Conservation (phyloP, 2,888 invertebrate genomes). For the Teleogryllus oceanicus region DNA sequence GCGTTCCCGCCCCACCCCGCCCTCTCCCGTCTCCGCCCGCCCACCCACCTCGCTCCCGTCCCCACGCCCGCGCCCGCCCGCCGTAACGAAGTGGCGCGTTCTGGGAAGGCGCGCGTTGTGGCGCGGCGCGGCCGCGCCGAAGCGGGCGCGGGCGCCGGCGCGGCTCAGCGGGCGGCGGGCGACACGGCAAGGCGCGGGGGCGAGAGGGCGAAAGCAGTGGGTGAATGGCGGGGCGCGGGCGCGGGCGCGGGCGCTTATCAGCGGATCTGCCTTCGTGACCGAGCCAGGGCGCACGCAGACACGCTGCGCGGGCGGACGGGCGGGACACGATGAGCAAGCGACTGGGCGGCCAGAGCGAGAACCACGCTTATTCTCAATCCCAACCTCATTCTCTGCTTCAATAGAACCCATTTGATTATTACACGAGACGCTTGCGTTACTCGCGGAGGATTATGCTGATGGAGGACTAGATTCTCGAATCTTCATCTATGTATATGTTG, state of each 20-base stretch:
- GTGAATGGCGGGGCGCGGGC: not conserved
- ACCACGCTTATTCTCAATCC: no score
- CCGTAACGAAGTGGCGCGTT: not conserved
- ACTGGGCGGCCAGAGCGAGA: not conserved
- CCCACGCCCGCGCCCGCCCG: not conserved
- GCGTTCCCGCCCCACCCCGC: not conserved
- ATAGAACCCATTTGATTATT: no score
- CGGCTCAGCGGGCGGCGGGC: not conserved
- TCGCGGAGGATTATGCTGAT: no score
- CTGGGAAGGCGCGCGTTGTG: not conserved
- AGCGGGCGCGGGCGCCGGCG: not conserved
- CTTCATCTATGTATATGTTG: no score
- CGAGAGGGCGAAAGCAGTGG: not conserved
- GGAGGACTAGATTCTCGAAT: no score
- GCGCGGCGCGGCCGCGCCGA: not conserved
- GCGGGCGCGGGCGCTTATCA: not conserved
- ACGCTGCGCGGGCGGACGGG: not conserved
- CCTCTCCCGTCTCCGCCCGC: not conserved
- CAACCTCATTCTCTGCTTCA: no score
- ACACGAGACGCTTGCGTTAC: no score
- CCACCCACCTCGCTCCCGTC: not conserved
- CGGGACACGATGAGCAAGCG: not conserved
- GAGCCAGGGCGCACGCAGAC: not conserved
- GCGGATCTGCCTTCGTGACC: conserved; percentile 3
- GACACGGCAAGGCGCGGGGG: not conserved